phyloP scores from a whole-genome alignment of 2,113 vertebrate species.

The Stercorarius parasiticus region DNA sequence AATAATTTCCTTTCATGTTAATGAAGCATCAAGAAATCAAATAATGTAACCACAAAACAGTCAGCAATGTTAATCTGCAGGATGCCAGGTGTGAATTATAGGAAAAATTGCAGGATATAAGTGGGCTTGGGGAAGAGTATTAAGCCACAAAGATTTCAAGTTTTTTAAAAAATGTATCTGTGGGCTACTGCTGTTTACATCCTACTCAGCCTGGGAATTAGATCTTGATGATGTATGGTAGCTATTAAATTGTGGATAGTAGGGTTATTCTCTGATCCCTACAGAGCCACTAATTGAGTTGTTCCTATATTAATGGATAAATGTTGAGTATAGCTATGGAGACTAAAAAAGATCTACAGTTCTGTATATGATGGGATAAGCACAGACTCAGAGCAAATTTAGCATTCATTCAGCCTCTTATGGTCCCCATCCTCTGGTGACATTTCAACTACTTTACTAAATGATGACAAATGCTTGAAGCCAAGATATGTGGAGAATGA shows the following conservation, averaged over 20 bases:
- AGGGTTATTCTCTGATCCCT: conserved; percentile 50
- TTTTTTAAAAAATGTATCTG: conserved; percentile 27
- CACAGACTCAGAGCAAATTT: conserved; percentile 42
- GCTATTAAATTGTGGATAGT: conserved; percentile 64
- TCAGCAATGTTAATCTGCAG: conserved; percentile 39
- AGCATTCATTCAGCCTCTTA: conserved; percentile 39
- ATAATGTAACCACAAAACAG: conserved; percentile 17
- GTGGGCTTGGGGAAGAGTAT: neutral
- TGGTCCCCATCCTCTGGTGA: conserved; percentile 27
- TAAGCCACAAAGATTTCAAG: conserved; percentile 39
- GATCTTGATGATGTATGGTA: conserved; percentile 65
- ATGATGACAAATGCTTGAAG: conserved; percentile 70
- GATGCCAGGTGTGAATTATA: conserved; percentile 21
- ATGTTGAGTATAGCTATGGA: conserved; percentile 53
- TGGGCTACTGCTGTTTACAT: conserved; percentile 55
- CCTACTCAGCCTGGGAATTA: conserved; percentile 64
- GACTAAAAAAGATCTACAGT: conserved; percentile 8
- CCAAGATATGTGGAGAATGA: conserved; percentile 49
- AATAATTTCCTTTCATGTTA: conserved; percentile 31
- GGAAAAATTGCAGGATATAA: conserved; percentile 11
- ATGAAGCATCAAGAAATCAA: conserved; percentile 64
- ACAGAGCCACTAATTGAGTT: conserved; percentile 72
- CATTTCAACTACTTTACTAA: conserved; percentile 67
- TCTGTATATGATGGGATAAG: conserved; percentile 7
- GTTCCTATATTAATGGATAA: conserved; percentile 70